Percentiles rank a stretch among this genome's conserved stretches.
These are phyloP conservation scores for Psylliodes chrysocephalus DNA, from an alignment of 2,888 invertebrate genomes.

Conservation along the genomic window DNA sequence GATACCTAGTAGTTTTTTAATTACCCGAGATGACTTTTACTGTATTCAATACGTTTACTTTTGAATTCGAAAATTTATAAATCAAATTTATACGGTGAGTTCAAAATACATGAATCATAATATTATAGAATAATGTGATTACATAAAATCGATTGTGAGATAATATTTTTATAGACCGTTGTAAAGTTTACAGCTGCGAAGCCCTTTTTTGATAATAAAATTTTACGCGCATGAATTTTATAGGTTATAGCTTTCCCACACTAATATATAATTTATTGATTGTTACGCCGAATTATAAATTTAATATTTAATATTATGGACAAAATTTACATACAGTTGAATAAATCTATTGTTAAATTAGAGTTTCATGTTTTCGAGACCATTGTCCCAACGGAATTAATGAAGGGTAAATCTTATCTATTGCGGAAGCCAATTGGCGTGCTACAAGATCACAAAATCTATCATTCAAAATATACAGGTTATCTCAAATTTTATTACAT, in stretches of 20 bases:
- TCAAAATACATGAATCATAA: background rate
- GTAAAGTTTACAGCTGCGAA: constrained; percentile 1
- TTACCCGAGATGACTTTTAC: too few relatives aligned
- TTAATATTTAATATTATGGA: constrained; percentile 13
- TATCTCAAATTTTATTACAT: too few relatives aligned
- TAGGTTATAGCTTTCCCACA: constrained; percentile 10
- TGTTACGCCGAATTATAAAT: constrained; percentile 7
- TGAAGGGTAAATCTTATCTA: too few relatives aligned
- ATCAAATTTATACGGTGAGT: background rate
- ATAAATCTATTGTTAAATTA: background rate
- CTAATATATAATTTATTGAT: constrained; percentile 16
- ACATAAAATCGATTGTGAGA: constrained; percentile 9
- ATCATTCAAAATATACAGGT: too few relatives aligned
- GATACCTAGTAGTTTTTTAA: too few relatives aligned
- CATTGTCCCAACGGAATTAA: too few relatives aligned
- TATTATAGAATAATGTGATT: constrained; percentile 6
- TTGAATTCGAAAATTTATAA: background rate
- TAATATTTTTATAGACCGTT: constrained; percentile 9
- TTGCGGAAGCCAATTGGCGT: too few relatives aligned
- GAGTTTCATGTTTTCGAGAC: too few relatives aligned
- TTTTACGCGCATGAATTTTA: constrained; percentile 16
- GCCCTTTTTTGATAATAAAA: constrained; percentile 15
- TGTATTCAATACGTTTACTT: too few relatives aligned
- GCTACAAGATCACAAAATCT: too few relatives aligned
- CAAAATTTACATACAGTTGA: background rate